phyloP scores from a whole-genome alignment of 2,797 vertebrate species.

The Dicrostonyx torquatus region DNA sequence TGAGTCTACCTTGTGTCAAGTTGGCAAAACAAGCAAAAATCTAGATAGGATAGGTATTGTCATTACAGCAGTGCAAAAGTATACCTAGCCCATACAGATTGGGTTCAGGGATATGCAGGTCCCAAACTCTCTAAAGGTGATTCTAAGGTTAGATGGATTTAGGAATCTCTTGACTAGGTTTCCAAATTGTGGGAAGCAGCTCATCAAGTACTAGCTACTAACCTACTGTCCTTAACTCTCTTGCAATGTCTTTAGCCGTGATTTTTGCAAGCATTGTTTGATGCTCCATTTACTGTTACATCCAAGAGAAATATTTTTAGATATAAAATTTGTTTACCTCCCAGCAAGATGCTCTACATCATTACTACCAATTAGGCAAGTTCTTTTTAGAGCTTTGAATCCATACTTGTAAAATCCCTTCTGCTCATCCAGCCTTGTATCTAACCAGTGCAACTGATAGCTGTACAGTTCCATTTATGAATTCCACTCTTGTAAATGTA shows the following conservation, averaged over 20 bases:
- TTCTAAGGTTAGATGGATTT: slow-evolving; percentile 42
- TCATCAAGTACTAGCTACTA: slow-evolving; percentile 49
- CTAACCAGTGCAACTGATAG: slow-evolving; percentile 68
- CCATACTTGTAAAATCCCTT: slow-evolving; percentile 70
- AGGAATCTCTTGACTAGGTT: slow-evolving; percentile 38
- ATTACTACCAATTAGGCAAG: slow-evolving; percentile 74
- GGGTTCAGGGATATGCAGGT: background rate
- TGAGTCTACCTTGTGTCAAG: background rate
- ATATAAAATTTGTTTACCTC: slow-evolving; percentile 71
- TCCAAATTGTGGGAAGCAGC: slow-evolving; percentile 43
- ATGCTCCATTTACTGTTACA: slow-evolving; percentile 60
- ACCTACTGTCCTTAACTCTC: slow-evolving; percentile 49
- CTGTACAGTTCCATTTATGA: slow-evolving; percentile 65
- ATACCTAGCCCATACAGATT: background rate
- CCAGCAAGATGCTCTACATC: slow-evolving; percentile 73
- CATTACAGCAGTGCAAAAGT: background rate
- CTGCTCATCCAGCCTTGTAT: slow-evolving; percentile 74
- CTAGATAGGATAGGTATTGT: background rate
- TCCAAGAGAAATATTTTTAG: slow-evolving; percentile 63
- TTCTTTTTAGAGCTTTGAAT: slow-evolving; percentile 72
- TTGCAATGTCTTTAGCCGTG: slow-evolving; percentile 58
- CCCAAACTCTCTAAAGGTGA: background rate
- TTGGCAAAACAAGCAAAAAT: background rate
- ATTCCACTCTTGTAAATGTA: slow-evolving; percentile 68
- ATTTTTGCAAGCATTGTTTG: slow-evolving; percentile 64